phyloP scores from a whole-genome alignment of 2,113 vertebrate genomes.

The Podarcis raffonei region DNA sequence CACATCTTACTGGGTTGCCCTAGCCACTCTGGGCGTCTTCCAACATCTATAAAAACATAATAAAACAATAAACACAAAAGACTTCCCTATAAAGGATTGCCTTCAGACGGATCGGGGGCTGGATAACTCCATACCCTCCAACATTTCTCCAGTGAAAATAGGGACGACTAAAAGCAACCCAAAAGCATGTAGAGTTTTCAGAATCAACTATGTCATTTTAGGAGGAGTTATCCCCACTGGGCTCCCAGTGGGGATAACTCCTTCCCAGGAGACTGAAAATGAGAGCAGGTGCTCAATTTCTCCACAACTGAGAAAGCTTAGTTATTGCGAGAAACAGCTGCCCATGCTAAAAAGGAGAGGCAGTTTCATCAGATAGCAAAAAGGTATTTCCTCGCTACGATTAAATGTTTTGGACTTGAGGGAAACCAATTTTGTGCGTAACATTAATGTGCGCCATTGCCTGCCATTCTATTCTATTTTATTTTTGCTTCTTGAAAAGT shows the following conservation, averaged over 20 bases:
- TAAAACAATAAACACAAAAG: no score
- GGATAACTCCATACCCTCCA: no score
- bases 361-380: background rate
- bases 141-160: no score
- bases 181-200: background rate
- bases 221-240: background rate
- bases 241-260: no score
- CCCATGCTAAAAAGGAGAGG: background rate
- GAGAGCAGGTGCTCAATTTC: background rate
- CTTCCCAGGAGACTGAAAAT: slow-evolving; percentile 7
- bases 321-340: slow-evolving; percentile 17
- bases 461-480: background rate
- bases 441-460: background rate
- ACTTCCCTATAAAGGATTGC: no score
- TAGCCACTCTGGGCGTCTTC: no score
- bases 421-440: slow-evolving; percentile 1
- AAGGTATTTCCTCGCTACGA: slow-evolving; percentile 18
- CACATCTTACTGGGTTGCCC: no score
- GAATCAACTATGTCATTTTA: background rate
- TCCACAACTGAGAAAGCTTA: slow-evolving; percentile 1
- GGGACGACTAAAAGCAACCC: background rate
- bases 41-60: no score
- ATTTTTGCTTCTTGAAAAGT: background rate
- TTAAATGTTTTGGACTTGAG: slow-evolving; percentile 14
- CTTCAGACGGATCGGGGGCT: no score